Conservation (phyloP, 2,888 invertebrate genomes). For the Ctena decussata region DNA sequence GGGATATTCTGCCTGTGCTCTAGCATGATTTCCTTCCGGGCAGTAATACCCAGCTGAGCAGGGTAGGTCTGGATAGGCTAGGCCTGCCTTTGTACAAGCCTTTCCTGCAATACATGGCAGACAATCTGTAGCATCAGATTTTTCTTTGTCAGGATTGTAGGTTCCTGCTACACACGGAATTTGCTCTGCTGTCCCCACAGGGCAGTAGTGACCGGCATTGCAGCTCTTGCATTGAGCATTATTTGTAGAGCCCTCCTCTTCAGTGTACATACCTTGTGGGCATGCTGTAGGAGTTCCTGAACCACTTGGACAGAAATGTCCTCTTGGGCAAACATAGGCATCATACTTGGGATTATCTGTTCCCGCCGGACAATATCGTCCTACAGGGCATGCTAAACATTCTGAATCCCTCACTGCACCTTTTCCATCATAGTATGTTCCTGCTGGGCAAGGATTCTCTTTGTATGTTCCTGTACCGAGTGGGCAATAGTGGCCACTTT, state of each 20-base stretch:
- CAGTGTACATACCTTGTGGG: constrained; percentile 83
- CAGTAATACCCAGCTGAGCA: constrained; percentile 85
- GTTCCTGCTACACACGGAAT: constrained; percentile 82
- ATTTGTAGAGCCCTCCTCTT: constrained; percentile 78
- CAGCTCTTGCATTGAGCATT: constrained; percentile 77
- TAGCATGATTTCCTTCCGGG: constrained; percentile 81
- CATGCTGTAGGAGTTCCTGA: constrained; percentile 76
- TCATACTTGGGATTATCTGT: constrained; percentile 79
- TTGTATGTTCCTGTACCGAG: constrained; percentile 78
- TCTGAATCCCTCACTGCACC: constrained; percentile 72
- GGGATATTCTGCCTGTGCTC: constrained; percentile 82
- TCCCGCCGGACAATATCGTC: constrained; percentile 81
- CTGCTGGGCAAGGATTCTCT: constrained; percentile 78
- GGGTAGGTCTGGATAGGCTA: constrained; percentile 79
- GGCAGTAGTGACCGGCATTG: constrained; percentile 76
- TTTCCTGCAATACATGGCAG: constrained; percentile 78
- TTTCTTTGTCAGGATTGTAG: constrained; percentile 76
- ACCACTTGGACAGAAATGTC: constrained; percentile 79
- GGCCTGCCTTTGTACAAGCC: constrained; percentile 80
- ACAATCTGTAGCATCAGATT: constrained; percentile 69
- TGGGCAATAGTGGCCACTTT: constrained; percentile 82
- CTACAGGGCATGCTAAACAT: constrained; percentile 81
- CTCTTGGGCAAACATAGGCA: constrained; percentile 82
- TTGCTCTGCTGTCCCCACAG: constrained; percentile 72
- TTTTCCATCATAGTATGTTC: constrained; percentile 72